Conservation (phyloP, 2,113 vertebrate species). For the Terrapene triunguis region DNA sequence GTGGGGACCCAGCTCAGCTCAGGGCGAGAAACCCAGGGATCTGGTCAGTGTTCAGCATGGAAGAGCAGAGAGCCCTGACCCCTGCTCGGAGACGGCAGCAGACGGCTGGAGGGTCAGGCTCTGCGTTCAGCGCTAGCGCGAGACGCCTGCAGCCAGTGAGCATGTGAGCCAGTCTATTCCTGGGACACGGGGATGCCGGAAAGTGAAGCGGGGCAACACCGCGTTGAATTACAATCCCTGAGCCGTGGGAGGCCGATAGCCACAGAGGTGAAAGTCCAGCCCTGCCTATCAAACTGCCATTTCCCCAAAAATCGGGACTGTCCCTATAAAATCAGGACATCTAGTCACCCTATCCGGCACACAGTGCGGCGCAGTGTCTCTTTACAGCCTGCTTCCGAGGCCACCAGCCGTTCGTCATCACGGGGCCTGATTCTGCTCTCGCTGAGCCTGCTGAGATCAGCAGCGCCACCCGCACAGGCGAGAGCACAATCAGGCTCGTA, state of each 20-base stretch:
- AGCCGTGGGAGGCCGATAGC: not conserved
- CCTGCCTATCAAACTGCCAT: constrained; percentile 11
- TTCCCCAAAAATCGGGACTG: not conserved
- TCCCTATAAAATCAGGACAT: too few relatives aligned
- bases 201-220: constrained; percentile 1
- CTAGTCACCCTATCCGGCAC: not conserved
- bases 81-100: not conserved
- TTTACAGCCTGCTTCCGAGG: not conserved
- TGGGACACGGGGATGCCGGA: not conserved
- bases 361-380: not conserved
- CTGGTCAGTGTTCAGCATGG: not conserved
- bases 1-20: not conserved
- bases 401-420: not conserved
- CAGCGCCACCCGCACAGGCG: not conserved
- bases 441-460: not conserved
- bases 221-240: constrained; percentile 30
- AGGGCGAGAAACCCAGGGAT: not conserved
- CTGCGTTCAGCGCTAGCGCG: not conserved
- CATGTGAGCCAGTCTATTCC: constrained; percentile 1
- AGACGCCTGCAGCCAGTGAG: not conserved
- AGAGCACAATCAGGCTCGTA: not conserved
- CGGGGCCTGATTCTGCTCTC: not conserved
- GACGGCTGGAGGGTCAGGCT: not conserved
- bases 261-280: constrained; percentile 13
- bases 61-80: not conserved